Evolutionary conservation across 2,888 invertebrate genomes (phyloP).

Genomic region (Limnephilus rhombicus): DNA sequence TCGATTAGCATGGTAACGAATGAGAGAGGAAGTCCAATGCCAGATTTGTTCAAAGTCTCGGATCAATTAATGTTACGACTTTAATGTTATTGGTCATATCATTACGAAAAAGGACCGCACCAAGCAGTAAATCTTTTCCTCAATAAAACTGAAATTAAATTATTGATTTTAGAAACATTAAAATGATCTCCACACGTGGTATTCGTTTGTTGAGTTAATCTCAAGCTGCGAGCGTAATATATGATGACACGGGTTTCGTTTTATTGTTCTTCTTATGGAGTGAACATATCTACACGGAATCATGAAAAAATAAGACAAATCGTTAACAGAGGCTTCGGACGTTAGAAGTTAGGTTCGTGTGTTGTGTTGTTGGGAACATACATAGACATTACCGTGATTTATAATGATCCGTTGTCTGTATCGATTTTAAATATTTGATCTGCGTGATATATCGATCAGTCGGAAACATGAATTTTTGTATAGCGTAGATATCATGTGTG

Average conservation of each 20-base stretch:
- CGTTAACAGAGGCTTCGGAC: constrained; percentile 25
- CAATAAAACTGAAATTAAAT: not conserved
- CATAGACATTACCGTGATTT: constrained; percentile 45
- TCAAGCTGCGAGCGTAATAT: constrained; percentile 55
- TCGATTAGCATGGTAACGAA: too few relatives aligned
- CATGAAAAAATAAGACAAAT: constrained; percentile 50
- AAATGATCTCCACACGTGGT: constrained; percentile 20
- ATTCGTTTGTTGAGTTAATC: constrained; percentile 4
- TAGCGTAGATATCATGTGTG: not conserved
- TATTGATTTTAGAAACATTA: constrained; percentile 5
- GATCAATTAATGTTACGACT: not conserved
- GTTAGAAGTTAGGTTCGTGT: constrained; percentile 29
- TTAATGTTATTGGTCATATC: not conserved
- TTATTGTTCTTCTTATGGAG: constrained; percentile 16
- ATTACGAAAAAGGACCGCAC: not conserved
- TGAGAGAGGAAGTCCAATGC: too few relatives aligned
- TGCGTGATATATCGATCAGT: not conserved
- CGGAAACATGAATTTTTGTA: not conserved
- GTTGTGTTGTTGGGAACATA: constrained; percentile 53
- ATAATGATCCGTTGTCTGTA: constrained; percentile 27
- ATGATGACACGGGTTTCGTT: constrained; percentile 45
- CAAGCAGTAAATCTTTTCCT: not conserved
- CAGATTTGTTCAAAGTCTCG: not conserved
- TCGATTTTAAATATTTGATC: constrained; percentile 40
- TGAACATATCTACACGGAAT: not conserved